Base-by-base conservation (phyloP, 2,888 invertebrate species). In the Drosophila cognata region DNA sequence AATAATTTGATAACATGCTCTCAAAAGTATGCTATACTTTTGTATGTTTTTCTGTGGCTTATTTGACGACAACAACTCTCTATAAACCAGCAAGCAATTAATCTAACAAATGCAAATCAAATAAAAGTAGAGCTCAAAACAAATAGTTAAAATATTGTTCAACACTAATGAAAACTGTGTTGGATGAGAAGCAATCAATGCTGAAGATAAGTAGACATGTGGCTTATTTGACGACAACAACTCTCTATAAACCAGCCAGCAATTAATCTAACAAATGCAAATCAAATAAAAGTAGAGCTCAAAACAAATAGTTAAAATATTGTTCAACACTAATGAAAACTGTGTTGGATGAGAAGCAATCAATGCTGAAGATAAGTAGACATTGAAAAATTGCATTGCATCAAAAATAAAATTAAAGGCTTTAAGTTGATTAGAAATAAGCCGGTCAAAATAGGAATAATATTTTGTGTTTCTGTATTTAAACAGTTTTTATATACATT, bases 11-110 rank as follows among this genome's bases (percentile, higher is more conserved):
- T 51, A 1, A 0, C 8, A 1, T 31, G 70, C 50, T 7, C 55
- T 41, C 21, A 36, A 60, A 60, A 60, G 46, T 61, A 36, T 60
- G 46, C 51, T 48, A 46, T 8, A 43, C 7, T 57, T 18, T 28
- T 10, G 2, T 0, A 11, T 13, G 7, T 4, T 46, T 13, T 46
- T 13, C 46, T 16, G 21, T 16, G 0, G 2, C 21, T 21, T 25
- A 8, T 8, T 16, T 21, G 1, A 8, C 1, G 16, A 38, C 36
- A 0, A 18, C 18, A 38, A 38, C 3, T 38, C 18, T 18, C 8
- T 4, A 18, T 4, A 38, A 38, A 18, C 8, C 8, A 18, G 8
- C 4, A 38, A 1, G 1, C 36, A 16, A 36, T 36, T 7, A 16
- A 21, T 16, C 4, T 1, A 25, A 8, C 8, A 8, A 16, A 21